Evolutionary conservation across 2,888 invertebrate genomes (phyloP).

Genomic region (Orchestes rusci): DNA sequence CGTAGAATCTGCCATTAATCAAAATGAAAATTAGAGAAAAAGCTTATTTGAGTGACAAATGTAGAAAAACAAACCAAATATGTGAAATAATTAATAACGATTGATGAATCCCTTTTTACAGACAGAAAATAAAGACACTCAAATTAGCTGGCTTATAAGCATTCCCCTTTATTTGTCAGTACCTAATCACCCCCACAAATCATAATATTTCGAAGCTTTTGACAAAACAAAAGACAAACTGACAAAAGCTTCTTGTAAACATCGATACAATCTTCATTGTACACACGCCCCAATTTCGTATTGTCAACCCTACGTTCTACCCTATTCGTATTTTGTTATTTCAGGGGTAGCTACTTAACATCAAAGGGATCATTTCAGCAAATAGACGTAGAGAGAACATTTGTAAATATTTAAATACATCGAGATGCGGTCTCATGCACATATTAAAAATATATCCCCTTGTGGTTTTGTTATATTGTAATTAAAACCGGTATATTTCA

Average conservation of each 20-base stretch:
- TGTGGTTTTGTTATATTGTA: conserved; percentile 23
- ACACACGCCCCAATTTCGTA: conserved; percentile 18
- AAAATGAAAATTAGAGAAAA: too few relatives aligned
- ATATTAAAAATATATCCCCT: conserved; percentile 28
- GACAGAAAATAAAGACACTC: too few relatives aligned
- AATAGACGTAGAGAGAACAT: conserved; percentile 36
- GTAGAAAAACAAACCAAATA: too few relatives aligned
- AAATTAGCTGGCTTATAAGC: too few relatives aligned
- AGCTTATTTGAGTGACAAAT: too few relatives aligned
- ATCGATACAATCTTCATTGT: conserved; percentile 23
- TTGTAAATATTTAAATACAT: conserved; percentile 38
- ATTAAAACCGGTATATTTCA: too few relatives aligned
- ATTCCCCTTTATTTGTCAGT: conserved; percentile 8
- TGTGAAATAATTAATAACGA: too few relatives aligned
- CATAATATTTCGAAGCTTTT: conserved; percentile 15
- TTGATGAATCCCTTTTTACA: too few relatives aligned
- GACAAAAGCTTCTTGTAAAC: conserved; percentile 21
- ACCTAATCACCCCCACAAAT: conserved; percentile 20
- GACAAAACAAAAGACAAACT: conserved; percentile 17
- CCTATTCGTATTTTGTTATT: conserved; percentile 27
- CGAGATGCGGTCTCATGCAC: conserved; percentile 28
- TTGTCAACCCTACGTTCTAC: conserved; percentile 18
- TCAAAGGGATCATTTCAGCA: conserved; percentile 38
- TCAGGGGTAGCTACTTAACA: conserved; percentile 39
- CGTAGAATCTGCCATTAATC: too few relatives aligned